Percentiles rank a stretch among this genome's conserved stretches.
Conservation (phyloP, 2,888 invertebrate species). For the Epistrophe grossulariae region DNA sequence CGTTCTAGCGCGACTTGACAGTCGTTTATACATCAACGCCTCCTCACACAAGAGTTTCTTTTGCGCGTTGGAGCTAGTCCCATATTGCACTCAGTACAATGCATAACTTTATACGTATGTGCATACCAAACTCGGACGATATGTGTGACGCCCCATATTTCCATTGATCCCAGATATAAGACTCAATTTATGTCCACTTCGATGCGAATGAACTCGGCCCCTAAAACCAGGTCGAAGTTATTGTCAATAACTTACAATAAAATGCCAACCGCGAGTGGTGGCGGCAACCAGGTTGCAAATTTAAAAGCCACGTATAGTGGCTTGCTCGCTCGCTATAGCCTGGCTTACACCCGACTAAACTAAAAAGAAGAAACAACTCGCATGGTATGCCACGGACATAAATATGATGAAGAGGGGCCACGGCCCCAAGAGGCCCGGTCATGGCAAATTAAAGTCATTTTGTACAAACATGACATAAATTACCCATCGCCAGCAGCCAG, state of each 20-base stretch:
- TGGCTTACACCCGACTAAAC: background rate
- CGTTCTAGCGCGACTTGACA: slow-evolving; percentile 56
- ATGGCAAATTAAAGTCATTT: slow-evolving; percentile 76
- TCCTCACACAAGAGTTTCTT: slow-evolving; percentile 28
- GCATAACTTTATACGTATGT: slow-evolving; percentile 4
- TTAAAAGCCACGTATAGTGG: background rate
- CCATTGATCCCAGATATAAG: slow-evolving; percentile 71
- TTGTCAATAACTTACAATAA: slow-evolving; percentile 73
- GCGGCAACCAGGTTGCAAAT: slow-evolving; percentile 32
- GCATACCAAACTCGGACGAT: slow-evolving; percentile 9
- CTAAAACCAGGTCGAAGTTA: slow-evolving; percentile 74
- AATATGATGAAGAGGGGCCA: slow-evolving; percentile 73
- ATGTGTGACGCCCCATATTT: slow-evolving; percentile 74
- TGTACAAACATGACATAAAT: slow-evolving; percentile 76
- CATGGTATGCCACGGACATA: slow-evolving; percentile 49
- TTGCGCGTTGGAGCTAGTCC: background rate
- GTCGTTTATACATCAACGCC: slow-evolving; percentile 75
- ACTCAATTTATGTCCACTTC: slow-evolving; percentile 68
- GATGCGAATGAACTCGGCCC: slow-evolving; percentile 74
- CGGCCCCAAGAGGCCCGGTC: slow-evolving; percentile 73
- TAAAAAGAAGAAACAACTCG: slow-evolving; percentile 34
- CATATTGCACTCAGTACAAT: slow-evolving; percentile 50
- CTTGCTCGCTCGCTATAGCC: background rate
- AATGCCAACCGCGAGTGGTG: slow-evolving; percentile 52
- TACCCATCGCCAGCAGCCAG: slow-evolving; percentile 74